These are phyloP conservation scores for Pediacus dermestoides DNA, from an alignment of 2,888 invertebrate genomes.

Conservation along the genomic window DNA sequence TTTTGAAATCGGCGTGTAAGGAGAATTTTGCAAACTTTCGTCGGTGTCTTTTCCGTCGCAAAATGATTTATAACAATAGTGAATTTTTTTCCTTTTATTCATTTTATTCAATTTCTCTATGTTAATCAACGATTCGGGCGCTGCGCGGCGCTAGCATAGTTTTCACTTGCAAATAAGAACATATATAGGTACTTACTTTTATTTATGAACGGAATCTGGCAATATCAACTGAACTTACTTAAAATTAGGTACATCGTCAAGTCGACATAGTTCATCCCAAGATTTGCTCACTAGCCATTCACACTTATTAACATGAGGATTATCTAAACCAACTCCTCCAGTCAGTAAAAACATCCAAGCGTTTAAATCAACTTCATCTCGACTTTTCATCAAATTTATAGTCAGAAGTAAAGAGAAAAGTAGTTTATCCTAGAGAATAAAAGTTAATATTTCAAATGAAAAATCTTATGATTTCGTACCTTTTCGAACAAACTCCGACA, in stretches of 20 bases:
- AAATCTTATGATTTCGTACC: conserved; percentile 47
- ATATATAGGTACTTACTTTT: too few species aligned
- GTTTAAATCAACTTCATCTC: conserved; percentile 56
- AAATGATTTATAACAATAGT: too few species aligned
- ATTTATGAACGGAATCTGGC: too few species aligned
- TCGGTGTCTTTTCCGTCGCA: too few species aligned
- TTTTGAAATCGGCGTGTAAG: too few species aligned
- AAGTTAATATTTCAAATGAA: conserved; percentile 4
- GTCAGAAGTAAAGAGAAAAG: conserved; percentile 77
- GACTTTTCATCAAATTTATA: conserved; percentile 65
- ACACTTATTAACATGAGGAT: conserved; percentile 66
- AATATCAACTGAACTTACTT: conserved; percentile 29
- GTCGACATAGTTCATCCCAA: conserved; percentile 76
- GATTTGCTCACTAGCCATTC: conserved; percentile 67
- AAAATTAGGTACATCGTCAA: conserved; percentile 55
- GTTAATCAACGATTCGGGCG: too few species aligned
- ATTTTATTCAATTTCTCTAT: too few species aligned
- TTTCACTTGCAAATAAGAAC: too few species aligned
- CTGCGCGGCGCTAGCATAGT: too few species aligned
- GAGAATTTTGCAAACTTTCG: too few species aligned
- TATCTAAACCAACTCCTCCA: conserved; percentile 78
- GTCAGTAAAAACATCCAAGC: conserved; percentile 87
- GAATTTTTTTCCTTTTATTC: too few species aligned
- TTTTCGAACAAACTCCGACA: conserved; percentile 93
- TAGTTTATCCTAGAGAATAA: conserved; percentile 70